A percentile compares a stretch with the other conserved stretches of the same genome.
phyloP scores from a whole-genome alignment of 2,888 invertebrate genomes.

The Emmelina monodactyla region DNA sequence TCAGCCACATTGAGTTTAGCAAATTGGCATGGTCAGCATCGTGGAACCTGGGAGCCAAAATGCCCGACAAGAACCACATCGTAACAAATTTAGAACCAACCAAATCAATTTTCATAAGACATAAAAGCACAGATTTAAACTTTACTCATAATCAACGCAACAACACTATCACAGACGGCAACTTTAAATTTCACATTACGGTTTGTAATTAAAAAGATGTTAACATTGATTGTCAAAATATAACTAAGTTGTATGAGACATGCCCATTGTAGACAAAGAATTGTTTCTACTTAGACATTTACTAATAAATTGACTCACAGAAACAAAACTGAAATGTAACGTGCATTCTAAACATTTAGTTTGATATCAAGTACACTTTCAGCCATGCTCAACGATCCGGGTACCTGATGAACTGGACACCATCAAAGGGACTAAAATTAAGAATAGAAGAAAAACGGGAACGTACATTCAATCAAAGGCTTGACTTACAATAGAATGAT shows the following conservation, averaged over 20 bases:
- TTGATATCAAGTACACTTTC: constrained; percentile 44
- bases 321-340: constrained; percentile 34
- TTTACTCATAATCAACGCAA: background rate
- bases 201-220: background rate
- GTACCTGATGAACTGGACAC: background rate
- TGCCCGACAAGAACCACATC: constrained; percentile 63
- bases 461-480: constrained; percentile 28
- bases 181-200: background rate
- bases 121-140: too few species aligned
- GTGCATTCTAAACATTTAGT: constrained; percentile 62
- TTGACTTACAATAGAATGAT: constrained; percentile 21
- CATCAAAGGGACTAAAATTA: constrained; percentile 12
- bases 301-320: background rate
- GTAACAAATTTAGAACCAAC: constrained; percentile 39
- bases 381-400: constrained; percentile 48
- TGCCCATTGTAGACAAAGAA: constrained; percentile 31
- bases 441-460: constrained; percentile 32
- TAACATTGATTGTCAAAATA: background rate
- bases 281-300: background rate
- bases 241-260: background rate
- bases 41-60: constrained; percentile 85
- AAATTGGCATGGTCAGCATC: constrained; percentile 98
- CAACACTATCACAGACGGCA: background rate
- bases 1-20: constrained; percentile 99
- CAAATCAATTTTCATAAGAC: too few species aligned